phyloP scores from a whole-genome alignment of 2,888 invertebrate species.

The Amiota mariae region DNA sequence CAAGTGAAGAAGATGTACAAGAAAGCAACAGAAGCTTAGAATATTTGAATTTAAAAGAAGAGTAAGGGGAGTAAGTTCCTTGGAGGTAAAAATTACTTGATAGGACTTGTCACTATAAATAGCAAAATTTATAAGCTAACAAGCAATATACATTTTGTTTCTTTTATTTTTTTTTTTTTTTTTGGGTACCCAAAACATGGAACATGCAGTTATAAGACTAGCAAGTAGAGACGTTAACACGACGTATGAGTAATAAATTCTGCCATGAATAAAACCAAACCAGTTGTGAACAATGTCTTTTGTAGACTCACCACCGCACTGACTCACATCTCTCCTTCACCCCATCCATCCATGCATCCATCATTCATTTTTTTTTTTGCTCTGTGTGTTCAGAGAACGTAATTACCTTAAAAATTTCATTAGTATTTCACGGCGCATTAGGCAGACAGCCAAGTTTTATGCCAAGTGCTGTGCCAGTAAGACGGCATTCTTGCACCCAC shows the following conservation, averaged over 20 bases:
- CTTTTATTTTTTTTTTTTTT: neutral
- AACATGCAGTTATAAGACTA: neutral
- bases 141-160: too few species aligned
- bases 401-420: constrained; percentile 63
- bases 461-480: constrained; percentile 8
- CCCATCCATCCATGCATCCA: neutral
- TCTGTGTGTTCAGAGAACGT: constrained; percentile 41
- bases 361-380: constrained; percentile 6
- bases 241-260: constrained; percentile 24
- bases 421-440: constrained; percentile 66
- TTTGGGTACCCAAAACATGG: neutral
- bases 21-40: neutral
- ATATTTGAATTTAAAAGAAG: neutral
- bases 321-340: neutral
- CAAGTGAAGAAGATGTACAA: constrained; percentile 14
- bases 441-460: constrained; percentile 32
- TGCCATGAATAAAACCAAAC: neutral
- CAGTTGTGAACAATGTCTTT: constrained; percentile 9
- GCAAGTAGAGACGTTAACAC: constrained; percentile 4
- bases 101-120: constrained; percentile 37
- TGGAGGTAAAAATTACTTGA: constrained; percentile 37
- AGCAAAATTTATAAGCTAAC: constrained; percentile 55
- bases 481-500: constrained; percentile 15
- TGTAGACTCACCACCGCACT: neutral
- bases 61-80: neutral